Base-by-base conservation (phyloP, 2,888 invertebrate genomes). In the Catocala nupta region DNA sequence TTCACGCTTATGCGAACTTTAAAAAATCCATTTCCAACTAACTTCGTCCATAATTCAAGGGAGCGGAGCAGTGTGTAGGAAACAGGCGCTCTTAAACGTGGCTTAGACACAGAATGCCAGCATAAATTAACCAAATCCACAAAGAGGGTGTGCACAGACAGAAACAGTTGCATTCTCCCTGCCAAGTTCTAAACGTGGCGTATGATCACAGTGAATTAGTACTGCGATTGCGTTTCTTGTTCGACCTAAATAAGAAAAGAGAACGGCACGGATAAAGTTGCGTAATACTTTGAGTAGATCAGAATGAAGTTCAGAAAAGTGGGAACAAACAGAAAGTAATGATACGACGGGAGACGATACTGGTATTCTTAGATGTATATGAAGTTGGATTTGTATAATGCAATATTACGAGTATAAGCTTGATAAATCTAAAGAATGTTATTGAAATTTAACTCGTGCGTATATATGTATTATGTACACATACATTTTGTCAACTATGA, bases 71-170 rank as follows among this genome's bases (percentile, higher is more conserved):
- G 47, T 13, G 36, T 13, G 44, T 33, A 25, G 47, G n/a, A 62
- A 62, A 51, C 60, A 64, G 57, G 52, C 52, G 51, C 51, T 54
- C 57, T 59, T 44, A 57, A 51, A 62, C 54, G 25, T 51, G 73
- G 78, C 81, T 85, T 83, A 83, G 55, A 70, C 64, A 65, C 62
- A 81, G 81, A 82, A 81, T 78, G 59, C 13, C 33, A 57, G 68
- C 68, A 84, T 87, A 87, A 84, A 86, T 88, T 86, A 82, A 59
- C 68, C 48, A 65, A 77, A 81, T 82, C 84, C 77, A 68, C 36
- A 52, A 50, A 66, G 73, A 66, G 58, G 48, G 58, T 65, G 73
- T 69, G 61, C 66, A 53, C 59, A 70, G 73, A 77, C 75, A 70
- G 67, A 71, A 73, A 75, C 76, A 65, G 72, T 71, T 80, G 81